Conservation (phyloP, 2,797 vertebrate species). For the Onychomys torridus region DNA sequence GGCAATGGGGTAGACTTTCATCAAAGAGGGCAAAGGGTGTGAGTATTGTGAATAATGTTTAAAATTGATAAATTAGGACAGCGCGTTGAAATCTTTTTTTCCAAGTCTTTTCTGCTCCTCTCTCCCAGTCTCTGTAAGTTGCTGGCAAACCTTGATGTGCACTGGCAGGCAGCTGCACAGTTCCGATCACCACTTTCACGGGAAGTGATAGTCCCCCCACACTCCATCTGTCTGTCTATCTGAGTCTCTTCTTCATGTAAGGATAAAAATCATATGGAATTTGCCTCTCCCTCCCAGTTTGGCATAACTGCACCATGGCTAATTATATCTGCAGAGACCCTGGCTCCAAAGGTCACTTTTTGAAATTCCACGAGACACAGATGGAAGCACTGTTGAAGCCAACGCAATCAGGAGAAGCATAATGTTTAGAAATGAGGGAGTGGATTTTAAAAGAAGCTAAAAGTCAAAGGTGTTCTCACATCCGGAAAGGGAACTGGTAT, state of each 20-base stretch:
- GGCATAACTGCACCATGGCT: neutral
- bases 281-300: neutral
- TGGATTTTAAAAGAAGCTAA: neutral
- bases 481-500: neutral
- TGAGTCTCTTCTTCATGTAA: neutral
- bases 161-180: neutral
- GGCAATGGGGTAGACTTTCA: neutral
- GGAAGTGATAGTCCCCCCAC: too few relatives aligned
- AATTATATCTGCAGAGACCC: neutral
- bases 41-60: neutral
- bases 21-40: neutral
- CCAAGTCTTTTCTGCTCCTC: neutral
- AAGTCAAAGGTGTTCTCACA: neutral
- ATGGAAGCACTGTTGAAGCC: neutral
- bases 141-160: neutral
- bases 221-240: neutral
- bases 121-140: neutral
- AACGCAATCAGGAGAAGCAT: neutral
- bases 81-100: neutral
- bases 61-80: neutral
- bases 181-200: neutral
- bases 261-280: neutral
- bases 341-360: neutral
- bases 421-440: neutral
- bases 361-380: neutral